Evolutionary conservation across 2,797 vertebrate genomes (phyloP).

Genomic region (Melanotaenia parkinsoni): DNA sequence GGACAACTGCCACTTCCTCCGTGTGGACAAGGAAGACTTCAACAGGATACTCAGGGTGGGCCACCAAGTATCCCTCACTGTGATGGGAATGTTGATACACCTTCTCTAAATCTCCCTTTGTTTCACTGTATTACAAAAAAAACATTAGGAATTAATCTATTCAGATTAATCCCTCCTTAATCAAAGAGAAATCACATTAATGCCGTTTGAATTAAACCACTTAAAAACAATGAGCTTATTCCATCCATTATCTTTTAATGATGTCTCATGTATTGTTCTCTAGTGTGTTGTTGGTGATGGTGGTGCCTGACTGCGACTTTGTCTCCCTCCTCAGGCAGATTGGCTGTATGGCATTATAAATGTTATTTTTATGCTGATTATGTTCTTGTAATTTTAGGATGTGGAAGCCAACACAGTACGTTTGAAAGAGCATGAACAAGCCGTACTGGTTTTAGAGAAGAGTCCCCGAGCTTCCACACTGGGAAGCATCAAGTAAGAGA

Average conservation of each 20-base stretch:
- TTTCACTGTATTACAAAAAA: not conserved
- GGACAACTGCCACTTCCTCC: constrained; percentile 97
- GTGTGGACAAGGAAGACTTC: constrained; percentile 98
- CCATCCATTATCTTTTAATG: not conserved
- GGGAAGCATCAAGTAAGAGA: constrained; percentile 86
- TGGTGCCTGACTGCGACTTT: constrained; percentile 23
- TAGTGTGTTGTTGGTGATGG: not conserved
- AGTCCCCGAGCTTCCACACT: constrained; percentile 90
- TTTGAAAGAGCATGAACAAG: constrained; percentile 97
- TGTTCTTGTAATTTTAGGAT: constrained; percentile 83
- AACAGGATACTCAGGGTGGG: constrained; percentile 95
- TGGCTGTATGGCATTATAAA: constrained; percentile 17
- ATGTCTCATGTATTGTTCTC: not conserved
- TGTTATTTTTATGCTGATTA: not conserved
- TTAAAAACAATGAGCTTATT: not conserved
- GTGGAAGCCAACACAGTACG: constrained; percentile 98
- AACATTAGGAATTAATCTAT: not conserved
- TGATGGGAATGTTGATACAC: not conserved
- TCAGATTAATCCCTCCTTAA: not conserved
- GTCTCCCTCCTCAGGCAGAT: constrained; percentile 66
- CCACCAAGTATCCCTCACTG: not conserved
- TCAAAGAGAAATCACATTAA: not conserved
- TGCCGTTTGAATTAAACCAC: not conserved
- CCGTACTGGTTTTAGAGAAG: constrained; percentile 97
- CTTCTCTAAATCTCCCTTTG: not conserved